These are phyloP conservation scores for Drosophila mauritiana DNA, from an alignment of 1,140 invertebrate genomes.

Conservation along the genomic window DNA sequence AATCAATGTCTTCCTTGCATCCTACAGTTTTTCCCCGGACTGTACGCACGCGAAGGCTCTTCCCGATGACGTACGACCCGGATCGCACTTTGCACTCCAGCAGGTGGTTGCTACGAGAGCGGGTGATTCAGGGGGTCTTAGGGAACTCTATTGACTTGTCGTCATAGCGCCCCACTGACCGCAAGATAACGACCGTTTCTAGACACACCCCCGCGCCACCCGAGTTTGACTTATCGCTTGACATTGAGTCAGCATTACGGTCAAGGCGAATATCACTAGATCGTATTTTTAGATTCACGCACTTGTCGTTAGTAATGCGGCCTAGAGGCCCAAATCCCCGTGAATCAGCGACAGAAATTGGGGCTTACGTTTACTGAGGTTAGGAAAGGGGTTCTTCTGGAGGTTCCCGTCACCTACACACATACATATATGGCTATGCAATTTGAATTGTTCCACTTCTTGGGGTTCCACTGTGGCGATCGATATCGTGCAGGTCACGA, in stretches of 20 bases:
- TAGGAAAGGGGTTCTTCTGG: not conserved
- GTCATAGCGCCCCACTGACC: constrained; percentile 17
- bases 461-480: constrained; percentile 5
- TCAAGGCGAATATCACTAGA: constrained; percentile 3
- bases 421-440: not conserved
- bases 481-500: constrained; percentile 24
- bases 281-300: constrained; percentile 14
- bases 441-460: not conserved
- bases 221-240: constrained; percentile 14
- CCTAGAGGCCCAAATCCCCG: not conserved
- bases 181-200: constrained; percentile 9
- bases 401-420: not conserved
- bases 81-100: constrained; percentile 27
- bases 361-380: not conserved
- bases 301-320: constrained; percentile 6
- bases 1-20: not conserved
- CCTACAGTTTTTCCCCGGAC: not conserved
- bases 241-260: constrained; percentile 16
- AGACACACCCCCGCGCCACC: not conserved
- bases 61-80: constrained; percentile 21
- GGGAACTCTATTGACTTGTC: constrained; percentile 47
- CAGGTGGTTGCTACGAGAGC: not conserved
- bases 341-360: constrained; percentile 3
- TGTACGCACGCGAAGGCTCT: constrained; percentile 3
- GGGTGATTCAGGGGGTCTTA: constrained; percentile 8